Percentiles rank a stretch among this genome's conserved stretches.
Conservation (phyloP, 2,797 vertebrate species). For the Rhinogobio ventralis region DNA sequence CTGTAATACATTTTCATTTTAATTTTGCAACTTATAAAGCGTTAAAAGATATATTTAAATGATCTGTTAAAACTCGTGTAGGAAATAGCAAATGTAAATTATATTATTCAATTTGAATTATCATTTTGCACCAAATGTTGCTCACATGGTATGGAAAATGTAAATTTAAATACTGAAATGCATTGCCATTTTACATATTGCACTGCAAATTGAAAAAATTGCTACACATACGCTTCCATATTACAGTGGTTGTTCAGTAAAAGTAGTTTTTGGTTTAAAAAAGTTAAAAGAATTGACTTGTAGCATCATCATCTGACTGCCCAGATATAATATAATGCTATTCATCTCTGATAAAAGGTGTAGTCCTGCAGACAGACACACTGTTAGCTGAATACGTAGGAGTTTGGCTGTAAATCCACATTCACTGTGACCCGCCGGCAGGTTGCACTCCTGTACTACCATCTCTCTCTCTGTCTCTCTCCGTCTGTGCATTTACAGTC, state of each 20-base stretch:
- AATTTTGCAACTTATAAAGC: too few species aligned
- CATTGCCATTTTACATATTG: too few species aligned
- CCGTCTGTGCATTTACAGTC: slow-evolving; percentile 67
- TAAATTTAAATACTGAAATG: too few species aligned
- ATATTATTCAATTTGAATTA: too few species aligned
- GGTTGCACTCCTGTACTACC: slow-evolving; percentile 41
- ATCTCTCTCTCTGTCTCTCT: slow-evolving; percentile 71
- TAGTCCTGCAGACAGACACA: background rate
- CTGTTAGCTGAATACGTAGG: background rate
- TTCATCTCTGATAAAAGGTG: background rate
- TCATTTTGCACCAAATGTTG: too few species aligned
- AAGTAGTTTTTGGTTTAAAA: background rate
- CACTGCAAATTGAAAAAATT: too few species aligned
- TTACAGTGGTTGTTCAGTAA: background rate
- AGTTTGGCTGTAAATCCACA: background rate
- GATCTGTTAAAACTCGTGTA: too few species aligned
- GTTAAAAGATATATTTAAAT: too few species aligned
- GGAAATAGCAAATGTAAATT: too few species aligned
- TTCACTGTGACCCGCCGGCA: background rate
- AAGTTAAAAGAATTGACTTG: background rate
- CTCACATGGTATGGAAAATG: too few species aligned
- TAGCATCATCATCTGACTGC: background rate
- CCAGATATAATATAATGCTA: background rate
- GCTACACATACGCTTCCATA: too few species aligned
- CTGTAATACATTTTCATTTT: too few species aligned